Evolutionary conservation across 2,113 vertebrate species (phyloP).

Genomic region (Uria lomvia): DNA sequence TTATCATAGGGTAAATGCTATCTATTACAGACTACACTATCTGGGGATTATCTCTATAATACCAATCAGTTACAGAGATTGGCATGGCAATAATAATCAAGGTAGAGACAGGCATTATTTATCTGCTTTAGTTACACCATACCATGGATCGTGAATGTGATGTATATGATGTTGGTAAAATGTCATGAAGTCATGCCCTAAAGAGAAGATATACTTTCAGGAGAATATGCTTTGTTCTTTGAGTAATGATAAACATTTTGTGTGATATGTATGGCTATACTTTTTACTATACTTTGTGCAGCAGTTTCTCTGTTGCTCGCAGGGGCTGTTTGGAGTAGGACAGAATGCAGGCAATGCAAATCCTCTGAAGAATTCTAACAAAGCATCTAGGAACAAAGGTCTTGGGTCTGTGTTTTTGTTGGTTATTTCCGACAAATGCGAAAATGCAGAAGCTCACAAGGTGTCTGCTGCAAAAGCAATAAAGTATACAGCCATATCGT

Average conservation of each 20-base stretch:
- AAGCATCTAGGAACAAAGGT: not conserved
- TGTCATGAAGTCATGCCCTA: not conserved
- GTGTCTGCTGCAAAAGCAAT: not conserved
- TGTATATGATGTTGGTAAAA: not conserved
- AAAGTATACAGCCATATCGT: not conserved
- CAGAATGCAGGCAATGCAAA: not conserved
- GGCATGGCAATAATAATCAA: not conserved
- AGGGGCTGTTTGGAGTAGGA: not conserved
- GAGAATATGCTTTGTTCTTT: not conserved
- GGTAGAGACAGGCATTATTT: not conserved
- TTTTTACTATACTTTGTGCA: not conserved
- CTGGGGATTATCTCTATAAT: not conserved
- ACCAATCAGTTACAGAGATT: not conserved
- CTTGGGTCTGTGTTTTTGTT: not conserved
- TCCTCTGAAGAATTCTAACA: not conserved
- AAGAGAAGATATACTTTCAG: not conserved
- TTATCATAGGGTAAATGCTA: not conserved
- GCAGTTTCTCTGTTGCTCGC: not conserved
- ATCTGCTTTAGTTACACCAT: not conserved
- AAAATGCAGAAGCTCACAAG: not conserved
- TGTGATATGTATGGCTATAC: not conserved
- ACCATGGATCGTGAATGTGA: not conserved
- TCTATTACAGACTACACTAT: not conserved
- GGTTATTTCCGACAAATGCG: not conserved
- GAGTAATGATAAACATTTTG: not conserved